Percentiles rank a stretch among this genome's conserved stretches.
These are phyloP conservation scores for Tokudaia muenninki DNA, from an alignment of 2,797 vertebrate genomes.

Conservation along the genomic window DNA sequence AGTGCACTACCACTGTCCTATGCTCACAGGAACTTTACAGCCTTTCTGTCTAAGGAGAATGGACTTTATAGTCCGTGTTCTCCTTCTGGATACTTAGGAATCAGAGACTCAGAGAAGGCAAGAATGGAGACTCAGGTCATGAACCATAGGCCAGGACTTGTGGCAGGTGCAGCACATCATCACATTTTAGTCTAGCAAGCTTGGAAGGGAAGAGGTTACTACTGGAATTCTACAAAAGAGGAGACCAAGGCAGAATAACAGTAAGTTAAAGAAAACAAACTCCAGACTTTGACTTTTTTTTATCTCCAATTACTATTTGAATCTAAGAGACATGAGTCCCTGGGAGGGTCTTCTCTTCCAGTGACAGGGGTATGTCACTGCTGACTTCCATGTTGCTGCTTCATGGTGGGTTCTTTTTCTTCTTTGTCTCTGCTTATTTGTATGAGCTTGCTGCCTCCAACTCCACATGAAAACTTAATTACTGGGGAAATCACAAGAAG, in stretches of 20 bases:
- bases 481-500: neutral
- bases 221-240: neutral
- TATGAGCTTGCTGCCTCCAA: too few species aligned
- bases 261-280: neutral
- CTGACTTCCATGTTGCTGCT: neutral
- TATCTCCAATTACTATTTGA: neutral
- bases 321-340: neutral
- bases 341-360: neutral
- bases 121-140: fast-evolving
- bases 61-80: neutral
- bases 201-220: neutral
- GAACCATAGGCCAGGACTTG: neutral
- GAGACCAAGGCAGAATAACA: neutral
- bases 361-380: neutral
- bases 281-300: neutral
- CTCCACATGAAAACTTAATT: neutral
- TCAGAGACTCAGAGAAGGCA: fast-evolving
- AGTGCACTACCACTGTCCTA: too few species aligned
- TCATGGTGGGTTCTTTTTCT: neutral
- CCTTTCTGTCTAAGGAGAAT: neutral
- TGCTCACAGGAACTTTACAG: neutral
- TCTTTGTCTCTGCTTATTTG: neutral
- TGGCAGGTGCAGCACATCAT: neutral
- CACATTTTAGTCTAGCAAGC: neutral
- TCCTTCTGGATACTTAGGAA: neutral